These are phyloP conservation scores for Trididemnum clinides DNA, from an alignment of 23 tunicate species.

Conservation along the genomic window DNA sequence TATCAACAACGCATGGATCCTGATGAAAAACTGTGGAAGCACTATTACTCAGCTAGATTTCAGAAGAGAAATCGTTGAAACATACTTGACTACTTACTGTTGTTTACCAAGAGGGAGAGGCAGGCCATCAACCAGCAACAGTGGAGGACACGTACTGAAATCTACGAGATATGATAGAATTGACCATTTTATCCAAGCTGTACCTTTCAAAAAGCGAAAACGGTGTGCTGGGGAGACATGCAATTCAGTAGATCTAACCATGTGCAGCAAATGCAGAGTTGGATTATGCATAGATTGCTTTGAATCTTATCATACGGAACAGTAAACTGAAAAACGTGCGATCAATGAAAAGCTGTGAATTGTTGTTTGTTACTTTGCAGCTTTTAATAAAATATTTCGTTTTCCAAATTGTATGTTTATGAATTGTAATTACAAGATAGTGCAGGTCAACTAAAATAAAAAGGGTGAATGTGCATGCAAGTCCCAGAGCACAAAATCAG, in stretches of 20 bases:
- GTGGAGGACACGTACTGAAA: background rate
- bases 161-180: background rate
- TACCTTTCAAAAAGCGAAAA: background rate
- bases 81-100: background rate
- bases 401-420: too few species aligned
- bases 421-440: too few species aligned
- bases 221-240: slow-evolving; percentile 6
- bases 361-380: too few species aligned
- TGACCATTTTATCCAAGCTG: background rate
- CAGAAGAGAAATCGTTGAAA: background rate
- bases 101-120: background rate
- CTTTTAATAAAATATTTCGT: too few species aligned
- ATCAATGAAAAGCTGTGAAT: too few species aligned
- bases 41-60: background rate
- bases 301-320: background rate
- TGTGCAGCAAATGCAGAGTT: slow-evolving; percentile 19
- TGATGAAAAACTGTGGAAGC: background rate
- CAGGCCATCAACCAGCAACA: background rate
- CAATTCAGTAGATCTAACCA: background rate
- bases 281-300: slow-evolving; percentile 4
- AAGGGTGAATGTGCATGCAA: too few species aligned
- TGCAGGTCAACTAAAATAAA: too few species aligned
- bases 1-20: slow-evolving; percentile 6
- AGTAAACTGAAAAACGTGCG: too few species aligned
- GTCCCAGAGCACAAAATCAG: too few species aligned